A percentile compares a stretch with the other conserved stretches of the same genome.
Evolutionary conservation across 2,113 vertebrate species (phyloP).

Genomic region (Sylvicapra grimmia): DNA sequence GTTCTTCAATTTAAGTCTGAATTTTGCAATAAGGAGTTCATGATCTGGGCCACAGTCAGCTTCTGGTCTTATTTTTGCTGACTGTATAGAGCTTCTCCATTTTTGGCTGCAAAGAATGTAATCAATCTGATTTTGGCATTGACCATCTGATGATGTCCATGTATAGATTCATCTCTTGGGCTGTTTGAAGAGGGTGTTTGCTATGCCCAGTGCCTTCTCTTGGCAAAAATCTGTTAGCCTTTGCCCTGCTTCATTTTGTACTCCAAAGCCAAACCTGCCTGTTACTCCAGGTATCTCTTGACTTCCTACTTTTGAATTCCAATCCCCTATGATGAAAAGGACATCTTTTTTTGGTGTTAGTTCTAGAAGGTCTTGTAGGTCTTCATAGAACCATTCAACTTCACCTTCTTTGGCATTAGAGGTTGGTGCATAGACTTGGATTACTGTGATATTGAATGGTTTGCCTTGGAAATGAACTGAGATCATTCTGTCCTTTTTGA

Average conservation of each 20-base stretch:
- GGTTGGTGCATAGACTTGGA: not conserved
- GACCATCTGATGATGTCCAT: not conserved
- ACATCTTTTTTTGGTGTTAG: not conserved
- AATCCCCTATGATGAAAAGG: not conserved
- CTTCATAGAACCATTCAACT: not conserved
- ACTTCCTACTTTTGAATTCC: not conserved
- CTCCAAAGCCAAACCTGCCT: not conserved
- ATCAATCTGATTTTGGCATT: not conserved
- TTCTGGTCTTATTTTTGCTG: not conserved
- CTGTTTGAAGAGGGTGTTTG: not conserved
- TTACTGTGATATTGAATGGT: not conserved
- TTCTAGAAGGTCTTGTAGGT: not conserved
- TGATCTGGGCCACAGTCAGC: not conserved
- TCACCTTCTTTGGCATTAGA: not conserved
- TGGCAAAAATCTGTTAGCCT: not conserved
- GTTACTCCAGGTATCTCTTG: not conserved
- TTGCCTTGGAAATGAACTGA: not conserved
- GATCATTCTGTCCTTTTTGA: not conserved
- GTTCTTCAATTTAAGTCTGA: not conserved
- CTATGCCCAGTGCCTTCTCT: not conserved
- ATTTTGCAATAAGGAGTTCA: not conserved
- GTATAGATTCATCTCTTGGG: not conserved
- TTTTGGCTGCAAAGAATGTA: not conserved
- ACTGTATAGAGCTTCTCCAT: not conserved
- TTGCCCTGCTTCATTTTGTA: not conserved